Percentiles rank a stretch among this genome's conserved stretches.
phyloP scores from a whole-genome alignment of 2,797 vertebrate species.

The Phataginus tricuspis region DNA sequence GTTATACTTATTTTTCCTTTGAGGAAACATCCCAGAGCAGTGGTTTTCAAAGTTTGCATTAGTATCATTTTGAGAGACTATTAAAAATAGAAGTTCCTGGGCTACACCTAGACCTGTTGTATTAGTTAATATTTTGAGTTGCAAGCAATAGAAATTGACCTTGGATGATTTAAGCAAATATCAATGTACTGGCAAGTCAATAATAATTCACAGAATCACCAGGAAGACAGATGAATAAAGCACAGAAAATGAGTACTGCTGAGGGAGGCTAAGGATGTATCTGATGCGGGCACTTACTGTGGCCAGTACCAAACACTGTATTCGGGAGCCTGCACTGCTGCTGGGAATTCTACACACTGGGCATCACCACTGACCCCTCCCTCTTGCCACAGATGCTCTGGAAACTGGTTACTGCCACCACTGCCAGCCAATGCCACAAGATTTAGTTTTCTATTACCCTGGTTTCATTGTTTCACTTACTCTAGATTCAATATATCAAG shows the following conservation, averaged over 20 bases:
- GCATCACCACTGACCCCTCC: background rate
- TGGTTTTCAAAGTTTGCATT: constrained; percentile 47
- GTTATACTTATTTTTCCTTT: constrained; percentile 59
- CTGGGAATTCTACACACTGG: constrained; percentile 1
- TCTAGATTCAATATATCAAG: constrained; percentile 18
- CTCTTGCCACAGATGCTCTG: constrained; percentile 3
- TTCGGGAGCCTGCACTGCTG: background rate
- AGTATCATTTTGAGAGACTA: constrained; percentile 26
- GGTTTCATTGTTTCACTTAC: background rate
- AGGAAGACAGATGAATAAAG: constrained; percentile 18
- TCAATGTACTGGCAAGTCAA: constrained; percentile 10
- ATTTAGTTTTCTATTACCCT: background rate
- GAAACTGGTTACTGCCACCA: background rate
- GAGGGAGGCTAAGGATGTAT: background rate
- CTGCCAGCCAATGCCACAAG: background rate
- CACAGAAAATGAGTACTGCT: constrained; percentile 14
- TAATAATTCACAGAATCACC: background rate
- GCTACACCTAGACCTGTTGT: background rate
- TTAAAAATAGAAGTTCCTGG: constrained; percentile 49
- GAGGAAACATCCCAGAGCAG: constrained; percentile 48
- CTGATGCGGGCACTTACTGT: background rate
- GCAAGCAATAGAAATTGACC: constrained; percentile 33
- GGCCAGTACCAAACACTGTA: background rate
- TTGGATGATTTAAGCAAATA: constrained; percentile 23
- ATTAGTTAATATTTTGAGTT: constrained; percentile 42